These are phyloP conservation scores for Trichacis sp. DNA, from an alignment of 2,888 invertebrate genomes.

Conservation along the genomic window DNA sequence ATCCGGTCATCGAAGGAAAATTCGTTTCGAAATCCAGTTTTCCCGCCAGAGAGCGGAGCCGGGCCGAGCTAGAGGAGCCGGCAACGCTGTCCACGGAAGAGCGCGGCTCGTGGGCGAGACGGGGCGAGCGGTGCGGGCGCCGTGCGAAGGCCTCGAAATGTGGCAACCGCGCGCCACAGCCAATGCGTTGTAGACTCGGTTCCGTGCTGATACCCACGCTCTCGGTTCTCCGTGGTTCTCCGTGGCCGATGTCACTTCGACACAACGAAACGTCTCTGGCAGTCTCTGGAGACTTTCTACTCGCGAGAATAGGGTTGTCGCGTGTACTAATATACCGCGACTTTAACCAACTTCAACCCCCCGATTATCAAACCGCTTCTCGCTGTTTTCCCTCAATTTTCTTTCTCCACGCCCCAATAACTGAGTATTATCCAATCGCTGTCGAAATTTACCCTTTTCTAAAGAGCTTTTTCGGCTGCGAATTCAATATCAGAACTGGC, in stretches of 20 bases:
- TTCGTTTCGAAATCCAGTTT: constrained; percentile 65
- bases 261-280: no score
- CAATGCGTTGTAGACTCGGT: constrained; percentile 64
- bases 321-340: no score
- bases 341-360: no score
- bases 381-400: constrained; percentile 8
- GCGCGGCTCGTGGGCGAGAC: constrained; percentile 12
- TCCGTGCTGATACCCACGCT: constrained; percentile 71
- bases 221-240: constrained; percentile 53
- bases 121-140: constrained; percentile 24
- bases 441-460: neutral
- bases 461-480: no score
- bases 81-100: constrained; percentile 49
- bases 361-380: no score
- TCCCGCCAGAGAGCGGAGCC: constrained; percentile 57
- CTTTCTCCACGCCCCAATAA: neutral
- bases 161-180: constrained; percentile 63
- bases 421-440: constrained; percentile 1
- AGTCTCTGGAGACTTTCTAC: constrained; percentile 66
- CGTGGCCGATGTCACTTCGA: neutral
- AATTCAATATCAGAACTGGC: no score
- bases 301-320: constrained; percentile 64
- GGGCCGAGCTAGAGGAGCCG: constrained; percentile 26
- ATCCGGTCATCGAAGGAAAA: constrained; percentile 52
- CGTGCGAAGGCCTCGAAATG: constrained; percentile 61